Evolutionary conservation across 37 sponge, comb jelly and placozoan species (phyloP).

Genomic region (Bolinopsis microptera): DNA sequence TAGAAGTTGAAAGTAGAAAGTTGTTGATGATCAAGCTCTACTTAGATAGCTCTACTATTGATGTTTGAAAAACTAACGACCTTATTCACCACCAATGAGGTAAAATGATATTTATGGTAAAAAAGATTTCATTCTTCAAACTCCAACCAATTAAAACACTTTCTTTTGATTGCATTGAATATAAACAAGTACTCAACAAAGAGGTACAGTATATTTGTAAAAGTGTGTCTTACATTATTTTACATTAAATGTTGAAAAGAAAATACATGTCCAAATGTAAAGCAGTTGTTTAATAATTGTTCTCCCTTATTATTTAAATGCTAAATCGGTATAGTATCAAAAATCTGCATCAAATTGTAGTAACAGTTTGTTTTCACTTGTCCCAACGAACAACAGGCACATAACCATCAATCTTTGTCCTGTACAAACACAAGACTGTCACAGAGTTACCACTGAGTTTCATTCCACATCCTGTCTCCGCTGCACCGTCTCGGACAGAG

Average conservation of each 20-base stretch:
- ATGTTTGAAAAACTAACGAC: conserved; percentile 25
- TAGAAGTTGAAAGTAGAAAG: background rate
- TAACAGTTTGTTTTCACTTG: background rate
- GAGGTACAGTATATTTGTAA: background rate
- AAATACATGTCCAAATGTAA: too few relatives aligned
- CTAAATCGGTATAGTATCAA: too few relatives aligned
- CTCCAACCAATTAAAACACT: background rate
- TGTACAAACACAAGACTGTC: background rate
- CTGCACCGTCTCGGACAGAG: background rate
- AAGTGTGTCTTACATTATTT: background rate
- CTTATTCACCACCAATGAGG: background rate
- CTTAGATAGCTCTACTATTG: background rate
- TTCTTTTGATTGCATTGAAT: background rate
- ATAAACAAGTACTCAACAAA: background rate
- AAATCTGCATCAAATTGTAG: too few relatives aligned
- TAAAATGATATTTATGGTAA: background rate
- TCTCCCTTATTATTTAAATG: background rate
- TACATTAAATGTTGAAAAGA: too few relatives aligned
- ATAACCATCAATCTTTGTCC: background rate
- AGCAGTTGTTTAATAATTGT: background rate
- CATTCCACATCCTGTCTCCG: background rate
- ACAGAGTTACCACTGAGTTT: background rate
- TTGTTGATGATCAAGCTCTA: background rate
- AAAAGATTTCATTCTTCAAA: background rate
- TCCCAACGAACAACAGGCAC: background rate